Percentiles rank a stretch among this genome's conserved stretches.
Evolutionary conservation across 2,797 vertebrate species (phyloP).

Genomic region (Gymnothorax javanicus): DNA sequence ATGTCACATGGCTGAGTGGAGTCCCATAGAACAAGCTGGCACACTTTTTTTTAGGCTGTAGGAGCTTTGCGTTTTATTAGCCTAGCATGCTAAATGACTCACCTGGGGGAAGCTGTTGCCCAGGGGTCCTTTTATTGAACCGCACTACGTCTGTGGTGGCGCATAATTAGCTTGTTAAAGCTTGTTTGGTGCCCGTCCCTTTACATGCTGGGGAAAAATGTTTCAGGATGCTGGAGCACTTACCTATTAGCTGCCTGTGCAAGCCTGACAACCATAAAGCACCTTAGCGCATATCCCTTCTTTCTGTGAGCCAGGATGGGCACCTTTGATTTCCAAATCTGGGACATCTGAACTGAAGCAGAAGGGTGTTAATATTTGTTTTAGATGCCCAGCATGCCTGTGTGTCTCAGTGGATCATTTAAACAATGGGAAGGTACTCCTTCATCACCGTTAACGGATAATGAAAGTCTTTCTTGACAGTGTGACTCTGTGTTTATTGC

Average conservation of each 20-base stretch:
- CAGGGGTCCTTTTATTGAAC: conserved; percentile 62
- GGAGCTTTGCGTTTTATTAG: conserved; percentile 73
- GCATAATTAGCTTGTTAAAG: conserved; percentile 66
- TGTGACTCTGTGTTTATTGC: conserved; percentile 65
- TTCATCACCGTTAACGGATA: conserved; percentile 46
- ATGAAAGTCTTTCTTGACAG: conserved; percentile 58
- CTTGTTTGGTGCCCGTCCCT: conserved; percentile 58
- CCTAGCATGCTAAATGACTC: conserved; percentile 65
- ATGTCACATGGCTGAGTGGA: not conserved
- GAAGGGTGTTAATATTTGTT: conserved; percentile 26
- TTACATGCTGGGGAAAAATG: conserved; percentile 46
- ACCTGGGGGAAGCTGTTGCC: conserved; percentile 60
- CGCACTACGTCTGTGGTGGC: conserved; percentile 52
- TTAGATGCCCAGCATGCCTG: conserved; percentile 1
- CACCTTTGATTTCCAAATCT: conserved; percentile 4
- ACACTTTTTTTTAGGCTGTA: conserved; percentile 65
- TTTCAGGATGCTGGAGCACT: not conserved
- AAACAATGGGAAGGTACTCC: conserved; percentile 52
- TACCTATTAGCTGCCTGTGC: conserved; percentile 23
- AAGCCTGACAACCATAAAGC: conserved; percentile 16
- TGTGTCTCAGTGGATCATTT: conserved; percentile 46
- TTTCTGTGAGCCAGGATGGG: not conserved
- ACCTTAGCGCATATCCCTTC: not conserved
- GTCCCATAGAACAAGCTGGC: conserved; percentile 68
- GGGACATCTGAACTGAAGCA: not conserved